Base-by-base conservation (phyloP, 2,797 vertebrate genomes). In the Chaetodon trifasciatus region DNA sequence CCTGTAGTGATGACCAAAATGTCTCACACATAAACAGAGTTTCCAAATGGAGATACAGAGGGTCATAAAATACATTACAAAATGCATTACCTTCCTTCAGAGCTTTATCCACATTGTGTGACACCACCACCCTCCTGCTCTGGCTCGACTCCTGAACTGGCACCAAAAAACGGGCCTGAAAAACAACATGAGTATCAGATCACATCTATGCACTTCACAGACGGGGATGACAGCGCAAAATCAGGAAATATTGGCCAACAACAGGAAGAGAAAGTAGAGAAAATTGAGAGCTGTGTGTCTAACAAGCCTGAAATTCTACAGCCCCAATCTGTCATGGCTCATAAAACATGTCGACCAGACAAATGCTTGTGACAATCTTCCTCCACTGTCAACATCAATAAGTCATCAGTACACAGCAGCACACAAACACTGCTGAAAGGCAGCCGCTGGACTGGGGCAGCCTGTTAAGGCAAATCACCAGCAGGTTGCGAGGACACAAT, bases 101-200 rank as follows among this genome's bases (percentile, higher is more conserved):
- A 74, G 97, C 95, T 94, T 98, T 98, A 91, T 99, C 98, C 95
- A 99, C 97, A 79, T 96, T 98, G 91, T 99, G 98, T 13, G 98
- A 99, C 91, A 99, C 96, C 76, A 98, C 95, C 86, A 98, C 96
- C 86, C 97, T 97, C 90, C 97, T 95, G 81, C 93, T 95, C 10
- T 96, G 98, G 79, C 89, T 78, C 0, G 93, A 89, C 67, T 99
- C 98, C 75, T 96, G 95, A 55, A 88, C 88, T 55, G 92, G 95
- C 85, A 94, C 96, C 86, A 76, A 86, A 78, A 95, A 95, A 81
- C 92, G 91, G 87, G 83, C 94, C 98, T 99, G 92, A 94, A 95
- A 78, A 68, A 84, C 40, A 70, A 78, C 28, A 66, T 69, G 11
- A 58, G 8, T 3, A 40, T 52, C 69, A 78, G 28, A 39, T 78